A percentile compares a stretch with the other conserved stretches of the same genome.
Evolutionary conservation across 2,888 invertebrate genomes (phyloP).

Genomic region (Molanna angustata): DNA sequence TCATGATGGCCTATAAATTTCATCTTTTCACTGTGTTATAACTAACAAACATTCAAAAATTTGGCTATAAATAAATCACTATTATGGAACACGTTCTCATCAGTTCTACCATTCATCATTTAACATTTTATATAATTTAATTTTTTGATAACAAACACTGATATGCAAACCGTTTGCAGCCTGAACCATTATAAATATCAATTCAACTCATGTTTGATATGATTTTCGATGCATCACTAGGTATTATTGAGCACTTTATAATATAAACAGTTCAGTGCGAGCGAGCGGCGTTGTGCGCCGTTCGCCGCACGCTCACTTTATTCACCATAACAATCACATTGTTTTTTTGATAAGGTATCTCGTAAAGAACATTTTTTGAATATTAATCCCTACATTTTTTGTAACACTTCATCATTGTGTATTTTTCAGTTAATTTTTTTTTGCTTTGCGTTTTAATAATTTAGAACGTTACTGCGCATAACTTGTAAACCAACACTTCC

Average conservation of each 20-base stretch:
- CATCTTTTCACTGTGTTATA: background rate
- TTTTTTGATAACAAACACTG: constrained; percentile 14
- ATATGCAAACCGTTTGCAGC: constrained; percentile 11
- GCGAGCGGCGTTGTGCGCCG: constrained; percentile 8
- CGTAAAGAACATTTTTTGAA: too few species aligned
- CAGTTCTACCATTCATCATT: constrained; percentile 3
- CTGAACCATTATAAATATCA: background rate
- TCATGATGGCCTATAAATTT: background rate
- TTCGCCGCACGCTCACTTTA: constrained; percentile 5
- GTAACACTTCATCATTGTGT: too few species aligned
- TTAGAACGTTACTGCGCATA: too few species aligned
- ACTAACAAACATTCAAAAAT: background rate
- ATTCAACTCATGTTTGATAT: constrained; percentile 21
- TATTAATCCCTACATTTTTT: too few species aligned
- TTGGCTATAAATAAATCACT: background rate
- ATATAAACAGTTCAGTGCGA: too few species aligned
- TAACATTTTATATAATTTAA: constrained; percentile 9
- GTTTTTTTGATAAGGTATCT: too few species aligned
- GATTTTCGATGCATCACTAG: constrained; percentile 22
- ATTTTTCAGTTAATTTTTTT: too few species aligned
- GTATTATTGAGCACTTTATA: too few species aligned
- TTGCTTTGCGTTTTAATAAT: too few species aligned
- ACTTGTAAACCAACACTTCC: too few species aligned
- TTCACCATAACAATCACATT: constrained; percentile 6
- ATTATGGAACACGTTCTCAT: too few species aligned